phyloP scores from a whole-genome alignment of 37 sponge, comb jelly and placozoan genomes.

The Diacarnus erythraeanus region DNA sequence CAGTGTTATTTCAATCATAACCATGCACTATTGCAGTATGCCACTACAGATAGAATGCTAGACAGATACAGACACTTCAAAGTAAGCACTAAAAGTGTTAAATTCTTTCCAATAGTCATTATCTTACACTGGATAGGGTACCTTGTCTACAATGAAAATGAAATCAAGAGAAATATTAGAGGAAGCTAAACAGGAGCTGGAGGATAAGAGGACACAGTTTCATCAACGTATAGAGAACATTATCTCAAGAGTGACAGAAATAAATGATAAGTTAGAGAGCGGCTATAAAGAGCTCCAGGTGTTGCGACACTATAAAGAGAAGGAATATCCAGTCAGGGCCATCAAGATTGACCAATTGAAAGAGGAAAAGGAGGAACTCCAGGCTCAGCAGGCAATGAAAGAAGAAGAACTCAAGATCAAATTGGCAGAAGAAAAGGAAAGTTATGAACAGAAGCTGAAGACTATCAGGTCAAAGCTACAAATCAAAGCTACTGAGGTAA shows the following conservation, averaged over 20 bases:
- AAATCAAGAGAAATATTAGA: conserved; percentile 14
- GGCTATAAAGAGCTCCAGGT: conserved; percentile 14
- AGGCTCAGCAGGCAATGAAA: neutral
- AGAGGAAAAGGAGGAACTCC: conserved; percentile 12
- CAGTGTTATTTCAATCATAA: too few species aligned
- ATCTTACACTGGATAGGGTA: conserved; percentile 44
- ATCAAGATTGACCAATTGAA: conserved; percentile 45
- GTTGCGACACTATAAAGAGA: conserved; percentile 57
- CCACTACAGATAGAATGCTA: conserved; percentile 19
- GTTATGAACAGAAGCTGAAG: conserved; percentile 30
- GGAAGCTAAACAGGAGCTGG: conserved; percentile 11
- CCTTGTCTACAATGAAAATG: conserved; percentile 19
- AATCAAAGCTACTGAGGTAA: conserved; percentile 37
- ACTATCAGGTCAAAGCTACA: conserved; percentile 18
- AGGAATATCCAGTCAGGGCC: conserved; percentile 53
- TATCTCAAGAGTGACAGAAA: neutral
- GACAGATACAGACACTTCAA: conserved; percentile 57
- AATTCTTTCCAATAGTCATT: too few species aligned
- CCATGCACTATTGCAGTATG: conserved; percentile 20
- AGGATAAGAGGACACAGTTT: conserved; percentile 8
- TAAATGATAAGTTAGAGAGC: conserved; percentile 1
- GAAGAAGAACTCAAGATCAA: conserved; percentile 23
- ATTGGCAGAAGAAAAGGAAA: conserved; percentile 35
- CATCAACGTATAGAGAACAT: conserved; percentile 9
- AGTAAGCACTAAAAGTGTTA: too few species aligned